Conservation (phyloP, 1,140 invertebrate species). For the Ectropis grisescens region DNA sequence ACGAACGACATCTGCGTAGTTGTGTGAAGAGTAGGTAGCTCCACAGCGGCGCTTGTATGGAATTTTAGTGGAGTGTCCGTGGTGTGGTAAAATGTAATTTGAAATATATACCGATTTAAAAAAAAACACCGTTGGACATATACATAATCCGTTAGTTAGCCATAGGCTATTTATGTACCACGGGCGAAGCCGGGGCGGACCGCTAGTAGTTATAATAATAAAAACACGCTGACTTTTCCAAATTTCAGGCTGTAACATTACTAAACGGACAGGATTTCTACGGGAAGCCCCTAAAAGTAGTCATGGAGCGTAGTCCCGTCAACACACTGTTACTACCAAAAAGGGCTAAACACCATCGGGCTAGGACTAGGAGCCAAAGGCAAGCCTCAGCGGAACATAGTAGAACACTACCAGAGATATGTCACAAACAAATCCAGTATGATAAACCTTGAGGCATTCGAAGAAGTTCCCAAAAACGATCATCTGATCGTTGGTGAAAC, state of each 20-base stretch:
- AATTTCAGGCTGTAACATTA: conserved; percentile 53
- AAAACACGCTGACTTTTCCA: no score
- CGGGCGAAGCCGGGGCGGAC: no score
- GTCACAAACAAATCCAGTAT: conserved; percentile 17
- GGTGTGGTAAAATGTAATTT: no score
- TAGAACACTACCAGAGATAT: conserved; percentile 32
- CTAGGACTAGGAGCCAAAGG: conserved; percentile 32
- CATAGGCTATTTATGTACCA: no score
- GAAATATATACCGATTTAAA: no score
- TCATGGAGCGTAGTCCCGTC: conserved; percentile 17
- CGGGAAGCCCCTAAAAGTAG: conserved; percentile 25
- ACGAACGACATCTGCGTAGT: no score
- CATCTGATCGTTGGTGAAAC: conserved; percentile 4
- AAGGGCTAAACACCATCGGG: conserved; percentile 30
- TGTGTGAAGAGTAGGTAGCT: no score
- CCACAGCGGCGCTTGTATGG: no score
- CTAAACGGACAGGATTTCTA: conserved; percentile 36
- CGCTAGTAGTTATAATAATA: no score
- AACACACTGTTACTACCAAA: conserved; percentile 25
- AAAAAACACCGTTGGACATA: no score
- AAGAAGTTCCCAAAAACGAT: conserved; percentile 3
- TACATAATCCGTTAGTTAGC: no score
- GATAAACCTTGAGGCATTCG: conserved; percentile 20
- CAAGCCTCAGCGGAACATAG: conserved; percentile 32
- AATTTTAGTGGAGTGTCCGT: no score